Evolutionary conservation across 1,140 invertebrate genomes (phyloP).

Genomic region (Linepithema humile): DNA sequence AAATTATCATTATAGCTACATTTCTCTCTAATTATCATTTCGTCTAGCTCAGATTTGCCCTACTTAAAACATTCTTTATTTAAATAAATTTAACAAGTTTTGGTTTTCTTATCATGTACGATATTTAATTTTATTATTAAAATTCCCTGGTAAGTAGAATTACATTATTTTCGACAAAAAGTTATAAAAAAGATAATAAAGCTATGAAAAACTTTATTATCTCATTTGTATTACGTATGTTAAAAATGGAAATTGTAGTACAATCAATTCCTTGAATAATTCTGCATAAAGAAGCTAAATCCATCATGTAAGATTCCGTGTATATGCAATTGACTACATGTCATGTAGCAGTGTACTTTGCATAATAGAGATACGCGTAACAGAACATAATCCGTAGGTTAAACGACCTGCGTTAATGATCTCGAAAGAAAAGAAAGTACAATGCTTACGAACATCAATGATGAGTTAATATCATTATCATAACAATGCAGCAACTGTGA

Average conservation of each 20-base stretch:
- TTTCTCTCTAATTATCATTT: not conserved
- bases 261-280: not conserved
- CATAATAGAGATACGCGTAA: constrained; percentile 41
- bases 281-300: not conserved
- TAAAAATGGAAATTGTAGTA: not conserved
- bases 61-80: not conserved
- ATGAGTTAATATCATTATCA: constrained; percentile 41
- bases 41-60: not conserved
- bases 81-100: not conserved
- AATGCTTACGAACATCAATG: not conserved
- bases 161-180: not conserved
- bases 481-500: constrained; percentile 17
- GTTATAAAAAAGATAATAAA: too few relatives aligned
- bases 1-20: not conserved
- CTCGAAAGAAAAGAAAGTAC: constrained; percentile 26
- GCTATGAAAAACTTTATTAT: not conserved
- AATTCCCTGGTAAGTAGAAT: not conserved
- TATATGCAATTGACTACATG: constrained; percentile 17
- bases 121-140: constrained; percentile 1
- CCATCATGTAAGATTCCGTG: not conserved
- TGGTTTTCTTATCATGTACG: not conserved
- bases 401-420: not conserved
- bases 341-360: constrained; percentile 33
- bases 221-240: not conserved
- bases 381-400: constrained; percentile 15